Conservation (phyloP, 2,888 invertebrate genomes). For the Siphlonurus alternatus region DNA sequence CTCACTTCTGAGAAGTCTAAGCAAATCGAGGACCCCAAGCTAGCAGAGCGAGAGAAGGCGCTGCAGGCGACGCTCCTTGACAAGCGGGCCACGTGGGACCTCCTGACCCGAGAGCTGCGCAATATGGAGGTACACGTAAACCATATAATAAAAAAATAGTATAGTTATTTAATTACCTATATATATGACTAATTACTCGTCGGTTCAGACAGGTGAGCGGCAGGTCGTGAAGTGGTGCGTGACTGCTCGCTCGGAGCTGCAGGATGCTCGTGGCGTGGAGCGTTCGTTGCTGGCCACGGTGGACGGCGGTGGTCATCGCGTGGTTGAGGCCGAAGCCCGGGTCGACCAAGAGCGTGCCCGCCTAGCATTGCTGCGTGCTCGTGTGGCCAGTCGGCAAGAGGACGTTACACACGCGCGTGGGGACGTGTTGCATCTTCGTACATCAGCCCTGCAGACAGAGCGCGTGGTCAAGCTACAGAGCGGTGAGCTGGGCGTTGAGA, state of each 20-base stretch:
- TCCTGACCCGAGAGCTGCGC: neutral
- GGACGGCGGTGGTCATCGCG: neutral
- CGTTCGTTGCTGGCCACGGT: neutral
- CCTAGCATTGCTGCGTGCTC: neutral
- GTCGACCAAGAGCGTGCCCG: neutral
- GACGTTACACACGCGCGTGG: neutral
- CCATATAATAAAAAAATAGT: neutral
- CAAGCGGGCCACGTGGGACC: neutral
- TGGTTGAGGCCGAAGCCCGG: neutral
- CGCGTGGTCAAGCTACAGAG: neutral
- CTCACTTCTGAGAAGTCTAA: neutral
- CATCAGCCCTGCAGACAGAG: neutral
- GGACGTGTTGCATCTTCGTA: neutral
- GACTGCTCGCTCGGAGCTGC: neutral
- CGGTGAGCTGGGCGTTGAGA: neutral
- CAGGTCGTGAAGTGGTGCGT: neutral
- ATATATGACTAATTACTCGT: neutral
- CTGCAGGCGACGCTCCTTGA: neutral
- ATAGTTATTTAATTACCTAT: neutral
- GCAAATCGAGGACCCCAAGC: neutral
- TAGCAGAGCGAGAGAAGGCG: neutral
- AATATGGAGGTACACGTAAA: neutral
- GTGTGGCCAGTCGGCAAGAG: neutral
- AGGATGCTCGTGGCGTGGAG: neutral
- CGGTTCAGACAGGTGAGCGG: neutral